phyloP scores from a whole-genome alignment of 2,797 vertebrate genomes.

The Distichodus sexfasciatus region DNA sequence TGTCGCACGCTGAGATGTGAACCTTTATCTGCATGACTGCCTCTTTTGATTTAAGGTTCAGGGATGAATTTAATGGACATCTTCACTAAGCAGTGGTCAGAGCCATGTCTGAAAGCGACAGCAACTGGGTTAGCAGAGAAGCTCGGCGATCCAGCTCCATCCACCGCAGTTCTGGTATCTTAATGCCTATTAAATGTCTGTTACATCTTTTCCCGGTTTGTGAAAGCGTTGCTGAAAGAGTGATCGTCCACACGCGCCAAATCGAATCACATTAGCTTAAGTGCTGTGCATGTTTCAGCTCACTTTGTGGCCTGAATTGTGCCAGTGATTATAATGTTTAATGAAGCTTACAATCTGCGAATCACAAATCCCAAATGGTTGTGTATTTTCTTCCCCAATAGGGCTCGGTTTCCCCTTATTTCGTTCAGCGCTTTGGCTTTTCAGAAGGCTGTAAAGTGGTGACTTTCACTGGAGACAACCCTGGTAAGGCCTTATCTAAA shows the following conservation, averaged over 20 bases:
- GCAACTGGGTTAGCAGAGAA: slow-evolving; percentile 78
- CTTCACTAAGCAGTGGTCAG: slow-evolving; percentile 78
- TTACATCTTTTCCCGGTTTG: not conserved
- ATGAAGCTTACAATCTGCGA: too few species aligned
- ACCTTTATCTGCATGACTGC: not conserved
- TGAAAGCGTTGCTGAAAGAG: not conserved
- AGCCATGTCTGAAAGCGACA: slow-evolving; percentile 76
- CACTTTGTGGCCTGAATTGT: not conserved
- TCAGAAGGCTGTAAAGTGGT: slow-evolving; percentile 79
- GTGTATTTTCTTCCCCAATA: slow-evolving; percentile 53
- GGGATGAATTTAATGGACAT: slow-evolving; percentile 96
- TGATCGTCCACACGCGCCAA: too few species aligned
- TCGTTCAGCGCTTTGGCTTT: slow-evolving; percentile 82
- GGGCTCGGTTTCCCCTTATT: slow-evolving; percentile 84
- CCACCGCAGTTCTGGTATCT: slow-evolving; percentile 80
- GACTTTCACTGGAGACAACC: slow-evolving; percentile 95
- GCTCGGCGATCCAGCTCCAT: slow-evolving; percentile 72
- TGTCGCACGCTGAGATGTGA: too few species aligned
- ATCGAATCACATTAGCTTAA: too few species aligned
- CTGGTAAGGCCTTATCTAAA: slow-evolving; percentile 84
- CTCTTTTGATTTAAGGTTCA: slow-evolving; percentile 72
- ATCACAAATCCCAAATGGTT: not conserved
- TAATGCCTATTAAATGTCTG: not conserved
- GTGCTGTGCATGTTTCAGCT: not conserved
- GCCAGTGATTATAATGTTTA: not conserved